Percentiles rank a stretch among this genome's conserved stretches.
These are phyloP conservation scores for Lacanobia oleracea DNA, from an alignment of 2,888 invertebrate species.

Conservation along the genomic window DNA sequence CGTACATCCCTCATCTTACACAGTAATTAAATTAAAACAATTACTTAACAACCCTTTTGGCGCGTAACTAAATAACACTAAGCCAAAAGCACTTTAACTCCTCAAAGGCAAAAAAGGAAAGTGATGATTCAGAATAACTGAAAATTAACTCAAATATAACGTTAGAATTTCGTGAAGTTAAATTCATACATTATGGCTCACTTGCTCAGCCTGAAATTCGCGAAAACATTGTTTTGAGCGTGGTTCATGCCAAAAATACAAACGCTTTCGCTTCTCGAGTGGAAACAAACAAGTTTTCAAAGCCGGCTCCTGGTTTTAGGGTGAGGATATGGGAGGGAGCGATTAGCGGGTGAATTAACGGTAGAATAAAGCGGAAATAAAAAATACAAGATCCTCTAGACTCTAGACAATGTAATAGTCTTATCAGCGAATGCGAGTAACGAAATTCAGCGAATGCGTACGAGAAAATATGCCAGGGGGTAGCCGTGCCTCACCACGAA, in stretches of 20 bases:
- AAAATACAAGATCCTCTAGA: too few relatives aligned
- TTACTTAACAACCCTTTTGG: background rate
- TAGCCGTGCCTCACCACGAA: too few relatives aligned
- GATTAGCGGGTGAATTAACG: conserved; percentile 21
- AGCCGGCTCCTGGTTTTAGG: conserved; percentile 62
- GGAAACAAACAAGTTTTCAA: conserved; percentile 72
- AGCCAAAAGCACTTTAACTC: conserved; percentile 5
- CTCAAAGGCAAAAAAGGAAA: conserved; percentile 18
- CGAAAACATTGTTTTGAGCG: conserved; percentile 62
- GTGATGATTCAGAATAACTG: conserved; percentile 20
- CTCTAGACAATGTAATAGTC: too few relatives aligned
- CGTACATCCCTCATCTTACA: background rate
- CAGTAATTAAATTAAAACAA: conserved; percentile 2
- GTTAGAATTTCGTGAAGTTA: conserved; percentile 36
- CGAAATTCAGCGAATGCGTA: too few relatives aligned
- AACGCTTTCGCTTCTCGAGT: conserved; percentile 49
- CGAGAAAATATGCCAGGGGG: too few relatives aligned
- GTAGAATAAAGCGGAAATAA: background rate
- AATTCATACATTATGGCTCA: conserved; percentile 46
- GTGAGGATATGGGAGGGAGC: conserved; percentile 29
- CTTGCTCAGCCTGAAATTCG: conserved; percentile 41
- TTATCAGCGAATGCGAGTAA: too few relatives aligned
- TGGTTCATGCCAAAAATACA: conserved; percentile 59
- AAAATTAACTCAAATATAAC: conserved; percentile 48
- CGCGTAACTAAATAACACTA: conserved; percentile 21